phyloP scores from a whole-genome alignment of 1,140 invertebrate species.

The Ctenoplectra terminalis region DNA sequence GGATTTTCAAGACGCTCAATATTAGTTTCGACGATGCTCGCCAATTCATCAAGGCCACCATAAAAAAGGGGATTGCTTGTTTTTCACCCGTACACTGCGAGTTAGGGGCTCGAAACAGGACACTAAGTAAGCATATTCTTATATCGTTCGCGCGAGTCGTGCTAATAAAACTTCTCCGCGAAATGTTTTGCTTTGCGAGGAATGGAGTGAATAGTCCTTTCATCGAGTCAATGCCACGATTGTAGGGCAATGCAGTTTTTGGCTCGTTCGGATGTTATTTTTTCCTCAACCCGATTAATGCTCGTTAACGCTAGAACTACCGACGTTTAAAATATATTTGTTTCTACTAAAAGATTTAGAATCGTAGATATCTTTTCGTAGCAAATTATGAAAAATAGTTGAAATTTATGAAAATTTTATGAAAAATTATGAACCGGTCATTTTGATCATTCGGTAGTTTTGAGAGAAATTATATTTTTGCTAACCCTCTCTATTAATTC shows the following conservation, averaged over 20 bases:
- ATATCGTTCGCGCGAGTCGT: not conserved
- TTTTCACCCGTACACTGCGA: constrained; percentile 11
- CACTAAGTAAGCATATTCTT: constrained; percentile 63
- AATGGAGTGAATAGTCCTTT: constrained; percentile 57
- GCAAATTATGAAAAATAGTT: too few species aligned
- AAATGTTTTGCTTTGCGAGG: constrained; percentile 48
- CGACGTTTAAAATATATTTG: too few species aligned
- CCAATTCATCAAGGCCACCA: constrained; percentile 12
- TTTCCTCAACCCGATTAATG: not conserved
- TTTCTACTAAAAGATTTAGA: too few species aligned
- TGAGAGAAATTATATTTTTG: too few species aligned
- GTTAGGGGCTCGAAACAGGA: constrained; percentile 50
- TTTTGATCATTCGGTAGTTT: too few species aligned
- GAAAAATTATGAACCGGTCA: too few species aligned
- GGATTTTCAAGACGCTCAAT: constrained; percentile 31
- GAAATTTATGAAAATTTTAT: too few species aligned
- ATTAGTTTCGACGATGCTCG: constrained; percentile 26
- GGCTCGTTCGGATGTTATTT: not conserved
- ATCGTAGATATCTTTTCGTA: too few species aligned
- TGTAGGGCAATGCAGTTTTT: constrained; percentile 37
- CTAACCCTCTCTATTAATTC: too few species aligned
- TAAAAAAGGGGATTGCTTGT: constrained; percentile 21
- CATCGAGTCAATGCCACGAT: constrained; percentile 54
- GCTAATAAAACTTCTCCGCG: constrained; percentile 35
- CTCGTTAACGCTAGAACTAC: too few species aligned